Base-by-base conservation (phyloP, 2,113 vertebrate species). In the Chroicocephalus ridibundus region DNA sequence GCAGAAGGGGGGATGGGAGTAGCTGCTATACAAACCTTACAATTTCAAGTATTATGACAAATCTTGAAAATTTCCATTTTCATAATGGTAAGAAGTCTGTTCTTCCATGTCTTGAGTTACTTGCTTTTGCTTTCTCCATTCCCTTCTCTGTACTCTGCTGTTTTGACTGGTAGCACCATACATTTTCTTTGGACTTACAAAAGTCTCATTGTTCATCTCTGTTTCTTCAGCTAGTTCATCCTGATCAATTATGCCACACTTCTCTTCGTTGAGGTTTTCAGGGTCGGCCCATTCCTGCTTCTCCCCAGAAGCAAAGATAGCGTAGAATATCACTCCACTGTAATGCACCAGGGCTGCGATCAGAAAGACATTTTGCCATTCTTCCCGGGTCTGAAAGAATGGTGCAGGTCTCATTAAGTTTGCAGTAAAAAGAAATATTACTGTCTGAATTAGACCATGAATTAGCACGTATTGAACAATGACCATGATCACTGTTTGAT, bases 241-340 rank as follows among this genome's bases (percentile, higher is more conserved):
- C 72, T 99, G 98, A 62, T 98, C 98, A 24, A 99, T 98, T 86
- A 99, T 99, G 86, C 99, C 99, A 71, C 99, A 98, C 95, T 99
- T 99, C 49, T 99, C 99, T 93, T 99, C 99, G 20, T 92, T 99
- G 49, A 98, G 98, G 81, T 92, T 98, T 97, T 99, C 99, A 0
- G 99, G 99, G 58, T 99, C 98, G 34, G 99, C 99, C 99, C 99
- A 99, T 32, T 99, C 99, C 97, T 99, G 99, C 90, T 99, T 99
- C 94, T 99, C 99, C n/a, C 99, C 99, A 13, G 99, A 99, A 32
- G 99, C 99, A 94, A 99, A 99, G 97, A 99, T 98, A 38, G 98
- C 99, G 0, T 99, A 99, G 98, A 99, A 99, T 98, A 99, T 98
- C 78, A 99, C 99, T 1, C 99, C 99, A 19, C 99, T 98, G 98